A percentile compares a stretch with the other conserved stretches of the same genome.
Conservation (phyloP, 2,888 invertebrate genomes). For the Drosophila mettleri region DNA sequence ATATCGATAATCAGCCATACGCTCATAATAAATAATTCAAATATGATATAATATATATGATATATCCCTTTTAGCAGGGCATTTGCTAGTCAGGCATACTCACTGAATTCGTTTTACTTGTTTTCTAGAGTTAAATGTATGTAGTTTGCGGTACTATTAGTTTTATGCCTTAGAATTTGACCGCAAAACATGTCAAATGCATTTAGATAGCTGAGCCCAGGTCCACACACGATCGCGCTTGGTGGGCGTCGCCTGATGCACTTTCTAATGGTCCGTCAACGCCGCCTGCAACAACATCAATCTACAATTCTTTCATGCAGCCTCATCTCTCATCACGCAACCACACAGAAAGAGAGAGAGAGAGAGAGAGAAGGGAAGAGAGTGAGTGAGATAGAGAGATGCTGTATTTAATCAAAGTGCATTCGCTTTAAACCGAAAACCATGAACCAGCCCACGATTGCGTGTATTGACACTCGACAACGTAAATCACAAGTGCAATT, state of each 20-base stretch:
- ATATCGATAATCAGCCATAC: no score
- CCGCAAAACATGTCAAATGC: conserved; percentile 75
- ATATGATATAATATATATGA: no score
- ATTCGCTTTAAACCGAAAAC: conserved; percentile 13
- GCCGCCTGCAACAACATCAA: conserved; percentile 60
- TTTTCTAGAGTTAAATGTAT: conserved; percentile 17
- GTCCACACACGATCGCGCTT: conserved; percentile 4
- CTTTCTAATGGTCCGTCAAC: conserved; percentile 62
- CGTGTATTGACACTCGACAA: conserved; percentile 75
- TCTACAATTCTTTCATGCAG: conserved; percentile 28
- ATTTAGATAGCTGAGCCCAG: conserved; percentile 63
- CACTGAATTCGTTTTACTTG: not conserved
- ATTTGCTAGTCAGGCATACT: not conserved
- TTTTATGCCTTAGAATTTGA: conserved; percentile 61
- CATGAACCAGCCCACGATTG: conserved; percentile 44
- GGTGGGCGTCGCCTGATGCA: conserved; percentile 66
- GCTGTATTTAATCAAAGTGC: conserved; percentile 62
- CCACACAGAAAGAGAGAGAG: not conserved
- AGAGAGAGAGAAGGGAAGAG: not conserved
- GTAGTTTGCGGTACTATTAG: conserved; percentile 63
- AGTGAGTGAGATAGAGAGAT: conserved; percentile 2
- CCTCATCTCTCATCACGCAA: conserved; percentile 62
- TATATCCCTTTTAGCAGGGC: no score
- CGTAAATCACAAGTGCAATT: conserved; percentile 81
- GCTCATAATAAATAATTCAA: no score